Evolutionary conservation across 2,888 invertebrate species (phyloP), one percentile per base, ranked within the genome.

Genomic region (Xylota segnis): DNA sequence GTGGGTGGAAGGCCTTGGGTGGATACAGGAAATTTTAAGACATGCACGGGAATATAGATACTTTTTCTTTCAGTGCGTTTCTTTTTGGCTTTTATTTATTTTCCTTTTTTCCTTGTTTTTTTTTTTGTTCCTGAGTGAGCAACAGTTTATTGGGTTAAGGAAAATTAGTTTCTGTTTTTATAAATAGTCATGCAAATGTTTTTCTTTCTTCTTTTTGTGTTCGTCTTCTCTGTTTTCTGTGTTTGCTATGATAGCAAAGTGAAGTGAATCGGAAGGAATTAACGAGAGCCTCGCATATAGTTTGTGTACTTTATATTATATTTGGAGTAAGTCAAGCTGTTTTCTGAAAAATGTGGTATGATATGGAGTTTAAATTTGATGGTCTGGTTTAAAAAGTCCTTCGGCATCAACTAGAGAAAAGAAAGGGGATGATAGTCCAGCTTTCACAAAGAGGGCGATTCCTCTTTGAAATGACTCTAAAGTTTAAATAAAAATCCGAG

Each of bases 91-190:
- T 32, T 14, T 16, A 27, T 58, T 58, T 47, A 27, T 18, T n/a
- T n/a, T n/a, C n/a, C 14, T 16, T 12, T 32, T 43, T n/a, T 32
- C 7, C 16, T 34, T 58, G 5, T 16, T 12, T 32, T 43, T n/a
- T 32, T 14, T 27, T 34, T 50, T 58, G 37, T 37, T 18, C 14
- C 6, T 56, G 61, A 68, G 14, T 47, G 40, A 68, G 83, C 78
- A 83, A 83, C 83, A 83, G 74, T 74, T 83, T 45, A 83, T 78
- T 83, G 59, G 40, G 45, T 68, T 78, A 74, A 54, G 72, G 40
- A 68, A 72, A 83, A 65, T 71, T 40, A 9, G 29, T 37, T 83
- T 77, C 34, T 65, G 18, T 63, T 58, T 59, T 52, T 34, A 27
- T 74, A 40, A 70, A 61, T 59, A 52, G 47, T 18, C 47, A 59